phyloP scores from a whole-genome alignment of 1,140 invertebrate genomes.

The Aphelenchoides fujianensis region DNA sequence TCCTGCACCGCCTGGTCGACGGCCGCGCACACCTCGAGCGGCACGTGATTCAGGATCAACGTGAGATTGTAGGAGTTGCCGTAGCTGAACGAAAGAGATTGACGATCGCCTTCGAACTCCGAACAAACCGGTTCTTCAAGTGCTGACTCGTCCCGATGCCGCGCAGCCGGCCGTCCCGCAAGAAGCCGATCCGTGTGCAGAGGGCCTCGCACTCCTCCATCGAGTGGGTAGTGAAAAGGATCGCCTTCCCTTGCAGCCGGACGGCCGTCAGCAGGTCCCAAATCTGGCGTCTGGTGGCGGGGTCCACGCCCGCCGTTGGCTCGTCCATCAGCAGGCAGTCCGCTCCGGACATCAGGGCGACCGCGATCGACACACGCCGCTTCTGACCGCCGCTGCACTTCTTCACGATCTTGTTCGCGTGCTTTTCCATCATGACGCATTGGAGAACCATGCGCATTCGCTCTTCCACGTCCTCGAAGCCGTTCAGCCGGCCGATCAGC shows the following conservation, averaged over 20 bases:
- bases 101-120: background rate
- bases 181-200: constrained; percentile 78
- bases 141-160: constrained; percentile 72
- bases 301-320: constrained; percentile 69
- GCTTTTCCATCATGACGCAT: constrained; percentile 23
- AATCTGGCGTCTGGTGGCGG: constrained; percentile 45
- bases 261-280: constrained; percentile 30
- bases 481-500: constrained; percentile 33
- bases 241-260: constrained; percentile 11
- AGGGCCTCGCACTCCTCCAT: constrained; percentile 82
- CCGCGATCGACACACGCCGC: constrained; percentile 70
- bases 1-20: constrained; percentile 1
- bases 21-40: background rate
- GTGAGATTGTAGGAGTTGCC: constrained; percentile 17
- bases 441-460: constrained; percentile 33
- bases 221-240: constrained; percentile 58
- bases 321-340: constrained; percentile 88
- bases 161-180: constrained; percentile 77
- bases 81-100: constrained; percentile 8
- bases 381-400: constrained; percentile 24
- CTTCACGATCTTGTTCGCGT: constrained; percentile 38
- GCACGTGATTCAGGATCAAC: background rate
- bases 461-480: constrained; percentile 39
- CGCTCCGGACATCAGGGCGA: constrained; percentile 85
- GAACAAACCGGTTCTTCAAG: constrained; percentile 67